Percentiles rank a stretch among this genome's conserved stretches.
Evolutionary conservation across 1,140 invertebrate species (phyloP).

Genomic region (Chelonus insularis): DNA sequence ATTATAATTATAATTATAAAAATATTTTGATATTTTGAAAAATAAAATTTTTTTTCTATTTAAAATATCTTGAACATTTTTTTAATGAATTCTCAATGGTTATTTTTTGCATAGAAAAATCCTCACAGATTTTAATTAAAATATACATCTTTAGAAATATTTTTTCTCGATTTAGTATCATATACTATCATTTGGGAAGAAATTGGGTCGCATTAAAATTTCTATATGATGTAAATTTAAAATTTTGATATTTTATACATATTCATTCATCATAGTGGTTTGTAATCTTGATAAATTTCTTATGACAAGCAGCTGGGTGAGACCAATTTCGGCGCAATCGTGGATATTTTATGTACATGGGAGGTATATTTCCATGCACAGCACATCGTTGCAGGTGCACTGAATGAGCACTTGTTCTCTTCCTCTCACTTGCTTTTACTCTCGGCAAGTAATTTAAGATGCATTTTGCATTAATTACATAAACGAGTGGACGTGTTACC

Average conservation of each 20-base stretch:
- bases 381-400: constrained; percentile 22
- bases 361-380: constrained; percentile 20
- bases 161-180: too few relatives aligned
- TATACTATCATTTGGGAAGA: too few relatives aligned
- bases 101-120: too few relatives aligned
- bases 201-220: too few relatives aligned
- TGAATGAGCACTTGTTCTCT: constrained; percentile 12
- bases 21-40: too few relatives aligned
- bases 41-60: too few relatives aligned
- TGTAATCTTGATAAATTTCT: not conserved
- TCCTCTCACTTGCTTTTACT: constrained; percentile 29
- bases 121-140: too few relatives aligned
- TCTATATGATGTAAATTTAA: too few relatives aligned
- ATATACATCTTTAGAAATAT: too few relatives aligned
- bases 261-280: not conserved
- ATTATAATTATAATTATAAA: too few relatives aligned
- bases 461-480: constrained; percentile 60
- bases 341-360: constrained; percentile 14
- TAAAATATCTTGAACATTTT: too few relatives aligned
- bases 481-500: constrained; percentile 48
- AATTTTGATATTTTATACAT: constrained; percentile 1
- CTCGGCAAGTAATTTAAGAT: constrained; percentile 54
- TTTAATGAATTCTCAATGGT: too few relatives aligned
- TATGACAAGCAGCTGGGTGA: not conserved
- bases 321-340: constrained; percentile 26